Base-by-base conservation (phyloP, 2,113 vertebrate genomes). In the Rostratula benghalensis region DNA sequence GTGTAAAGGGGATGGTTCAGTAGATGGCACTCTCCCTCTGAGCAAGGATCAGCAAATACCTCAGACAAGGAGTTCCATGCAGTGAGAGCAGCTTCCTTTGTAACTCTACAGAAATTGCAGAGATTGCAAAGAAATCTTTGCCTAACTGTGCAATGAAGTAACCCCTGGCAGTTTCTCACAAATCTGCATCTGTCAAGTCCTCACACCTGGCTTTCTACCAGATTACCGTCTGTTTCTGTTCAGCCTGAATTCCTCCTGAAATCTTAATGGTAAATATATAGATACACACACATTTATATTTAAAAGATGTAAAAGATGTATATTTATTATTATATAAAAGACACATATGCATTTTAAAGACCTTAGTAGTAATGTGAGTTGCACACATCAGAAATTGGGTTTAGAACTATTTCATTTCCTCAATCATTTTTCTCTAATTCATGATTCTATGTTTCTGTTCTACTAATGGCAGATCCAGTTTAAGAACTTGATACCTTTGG, bases 11-110 rank as follows among this genome's bases (percentile, higher is more conserved):
- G 43, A 83, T 90, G 76, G 48, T 84, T 90, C 96, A 95, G 70
- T 94, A 97, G 96, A 77, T 96, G 95, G 96, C 96, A 97, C 82
- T 97, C 92, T 97, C 79, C 57, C 50, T 95, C 91, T 96, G 93
- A 94, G 61, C 2, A 22, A 92, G 65, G 64, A 84, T 86, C 59
- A 86, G 41, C 53, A 69, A 73, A 59, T 69, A 45, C 11, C n/a
- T 95, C 65, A 37, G 57, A 41, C 68, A 53, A 70, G 35, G 70
- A 75, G 50, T 61, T 9, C 27, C 20, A 43, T 83, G 57, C 70
- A 74, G n/a, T 24, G 27, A 56, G 27, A 86, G 43, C 23, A 70
- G 18, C 35, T 81, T 88, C 39, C 45, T 83, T 90, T 63, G 31
- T 51, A 33, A 33, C 27, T 53, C 51, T 30, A 4, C 48, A 67